phyloP scores from a whole-genome alignment of 2,797 vertebrate species.

The Vultur gryphus region DNA sequence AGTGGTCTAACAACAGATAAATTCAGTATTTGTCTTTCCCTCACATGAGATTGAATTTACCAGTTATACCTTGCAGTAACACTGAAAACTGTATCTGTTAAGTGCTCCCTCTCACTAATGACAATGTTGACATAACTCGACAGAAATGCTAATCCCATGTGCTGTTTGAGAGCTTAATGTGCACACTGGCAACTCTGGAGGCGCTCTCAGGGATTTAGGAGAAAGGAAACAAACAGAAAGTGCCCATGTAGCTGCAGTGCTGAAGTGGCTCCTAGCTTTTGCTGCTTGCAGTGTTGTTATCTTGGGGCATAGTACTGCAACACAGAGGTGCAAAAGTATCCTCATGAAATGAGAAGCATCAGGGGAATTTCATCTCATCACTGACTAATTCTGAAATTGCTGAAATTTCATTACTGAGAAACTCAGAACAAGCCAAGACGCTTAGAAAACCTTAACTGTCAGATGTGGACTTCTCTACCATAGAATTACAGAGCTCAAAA shows the following conservation, averaged over 20 bases:
- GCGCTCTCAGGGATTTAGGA: background rate
- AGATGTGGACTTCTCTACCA: background rate
- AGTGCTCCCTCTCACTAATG: background rate
- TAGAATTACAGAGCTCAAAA: background rate
- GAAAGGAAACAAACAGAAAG: background rate
- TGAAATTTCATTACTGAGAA: background rate
- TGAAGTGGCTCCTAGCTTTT: background rate
- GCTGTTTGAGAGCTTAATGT: background rate
- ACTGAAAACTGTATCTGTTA: background rate
- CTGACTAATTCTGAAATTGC: background rate
- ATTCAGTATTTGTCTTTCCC: background rate
- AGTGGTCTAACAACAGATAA: background rate
- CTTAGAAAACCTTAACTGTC: background rate
- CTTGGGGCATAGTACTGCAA: background rate
- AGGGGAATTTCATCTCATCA: background rate
- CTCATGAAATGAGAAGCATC: background rate
- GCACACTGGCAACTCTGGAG: background rate
- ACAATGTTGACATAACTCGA: background rate
- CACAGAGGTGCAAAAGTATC: background rate
- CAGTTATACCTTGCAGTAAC: background rate
- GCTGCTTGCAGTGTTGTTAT: background rate
- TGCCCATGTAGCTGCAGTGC: background rate
- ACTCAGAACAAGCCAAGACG: background rate
- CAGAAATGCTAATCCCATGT: background rate
- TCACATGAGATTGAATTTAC: background rate